Conservation (phyloP, 2,113 vertebrate genomes). For the Silurus meridionalis region DNA sequence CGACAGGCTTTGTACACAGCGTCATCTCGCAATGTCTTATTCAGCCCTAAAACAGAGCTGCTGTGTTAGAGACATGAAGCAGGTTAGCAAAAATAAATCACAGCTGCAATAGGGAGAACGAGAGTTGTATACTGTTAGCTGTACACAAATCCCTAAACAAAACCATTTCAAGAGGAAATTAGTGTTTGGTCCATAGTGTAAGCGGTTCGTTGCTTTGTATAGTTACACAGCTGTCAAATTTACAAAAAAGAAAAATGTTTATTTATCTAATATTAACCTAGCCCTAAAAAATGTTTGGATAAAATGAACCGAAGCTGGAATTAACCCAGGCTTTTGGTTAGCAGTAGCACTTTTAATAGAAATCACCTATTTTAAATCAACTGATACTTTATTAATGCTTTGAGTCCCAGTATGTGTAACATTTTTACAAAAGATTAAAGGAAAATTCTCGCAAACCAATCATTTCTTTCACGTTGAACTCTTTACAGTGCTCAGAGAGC, state of each 20-base stretch:
- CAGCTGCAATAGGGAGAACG: conserved; percentile 50
- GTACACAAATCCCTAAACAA: conserved; percentile 1
- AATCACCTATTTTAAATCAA: background rate
- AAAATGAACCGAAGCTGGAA: background rate
- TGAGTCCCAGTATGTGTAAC: background rate
- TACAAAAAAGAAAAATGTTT: background rate
- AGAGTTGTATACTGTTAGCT: conserved; percentile 20
- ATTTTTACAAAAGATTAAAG: background rate
- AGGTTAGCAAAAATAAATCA: conserved; percentile 59
- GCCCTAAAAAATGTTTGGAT: background rate
- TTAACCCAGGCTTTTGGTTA: background rate
- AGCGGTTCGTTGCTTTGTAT: conserved; percentile 1
- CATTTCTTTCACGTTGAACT: background rate
- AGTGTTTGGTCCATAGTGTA: background rate
- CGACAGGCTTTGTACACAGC: conserved; percentile 69
- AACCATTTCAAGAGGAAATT: conserved; percentile 20
- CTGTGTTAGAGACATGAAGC: conserved; percentile 54
- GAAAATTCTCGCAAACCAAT: background rate
- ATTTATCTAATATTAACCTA: background rate
- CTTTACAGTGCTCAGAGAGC: background rate
- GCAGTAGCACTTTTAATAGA: background rate
- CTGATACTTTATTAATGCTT: background rate
- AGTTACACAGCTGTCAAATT: background rate
- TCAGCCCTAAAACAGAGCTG: conserved; percentile 44
- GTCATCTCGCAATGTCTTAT: conserved; percentile 51